A percentile compares a stretch with the other conserved stretches of the same genome.
Evolutionary conservation across 35 echinoderm and acorn worm species (phyloP).

Genomic region (Ophiothrix spiculata): DNA sequence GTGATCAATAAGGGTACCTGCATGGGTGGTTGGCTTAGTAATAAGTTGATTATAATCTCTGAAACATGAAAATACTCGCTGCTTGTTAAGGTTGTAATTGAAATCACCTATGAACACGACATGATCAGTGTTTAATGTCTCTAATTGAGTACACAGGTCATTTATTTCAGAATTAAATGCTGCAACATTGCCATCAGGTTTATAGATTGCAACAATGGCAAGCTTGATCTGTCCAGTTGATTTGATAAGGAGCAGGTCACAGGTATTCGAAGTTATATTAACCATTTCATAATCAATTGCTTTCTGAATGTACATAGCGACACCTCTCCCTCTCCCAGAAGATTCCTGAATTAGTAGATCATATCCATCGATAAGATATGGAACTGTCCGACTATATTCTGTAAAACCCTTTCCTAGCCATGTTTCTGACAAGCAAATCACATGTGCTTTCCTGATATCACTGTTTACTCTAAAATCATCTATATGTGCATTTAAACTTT

Average conservation of each 20-base stretch:
- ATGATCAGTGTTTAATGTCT: neutral
- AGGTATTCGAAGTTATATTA: neutral
- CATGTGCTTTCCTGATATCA: conserved; percentile 30
- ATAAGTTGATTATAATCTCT: conserved; percentile 40
- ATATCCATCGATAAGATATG: neutral
- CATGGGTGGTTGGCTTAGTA: conserved; percentile 23
- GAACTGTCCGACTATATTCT: neutral
- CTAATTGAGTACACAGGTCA: neutral
- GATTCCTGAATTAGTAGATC: conserved; percentile 21
- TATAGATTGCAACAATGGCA: neutral
- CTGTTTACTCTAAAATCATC: conserved; percentile 29
- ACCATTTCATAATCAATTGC: neutral
- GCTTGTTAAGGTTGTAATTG: conserved; percentile 33
- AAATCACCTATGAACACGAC: conserved; percentile 29
- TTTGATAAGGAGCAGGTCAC: conserved; percentile 27
- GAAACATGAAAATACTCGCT: neutral
- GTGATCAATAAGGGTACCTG: conserved; percentile 44
- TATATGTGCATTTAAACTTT: conserved; percentile 22
- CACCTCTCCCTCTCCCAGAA: conserved; percentile 45
- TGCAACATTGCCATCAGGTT: neutral
- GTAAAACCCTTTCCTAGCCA: conserved; percentile 52
- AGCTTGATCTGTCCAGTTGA: neutral
- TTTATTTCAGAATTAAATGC: neutral
- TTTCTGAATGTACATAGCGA: conserved; percentile 30
- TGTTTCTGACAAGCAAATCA: conserved; percentile 56